Evolutionary conservation across 2,888 invertebrate species (phyloP), one percentile per base, ranked within the genome.

Genomic region (Tubulanus polymorphus): DNA sequence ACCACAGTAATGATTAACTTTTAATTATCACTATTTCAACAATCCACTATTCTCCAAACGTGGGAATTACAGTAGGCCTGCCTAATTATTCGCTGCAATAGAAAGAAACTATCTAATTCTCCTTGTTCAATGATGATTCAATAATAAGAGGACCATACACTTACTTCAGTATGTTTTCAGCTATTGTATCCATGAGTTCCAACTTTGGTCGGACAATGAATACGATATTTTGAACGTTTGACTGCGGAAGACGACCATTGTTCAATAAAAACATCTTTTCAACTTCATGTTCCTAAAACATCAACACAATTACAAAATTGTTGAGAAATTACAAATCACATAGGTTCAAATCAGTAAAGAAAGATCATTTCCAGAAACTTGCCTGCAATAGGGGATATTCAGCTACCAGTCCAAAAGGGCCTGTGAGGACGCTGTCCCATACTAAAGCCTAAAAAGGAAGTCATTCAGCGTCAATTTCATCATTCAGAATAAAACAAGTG

Each of bases 351-450:
- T 12, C 20, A 46, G 12, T 46, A 12, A 12, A n/a, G 20, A 46
- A n/a, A n/a, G 15, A 46, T 15, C 49, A 28, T 15, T 12, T 49
- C n/a, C 18, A 49, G 30, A 49, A 26, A 15, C 49, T 52, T 68
- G 78, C 80, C 74, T 80, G 79, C 3, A 81, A 63, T 25, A 80
- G 64, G 8, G 87, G 84, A 70, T 90, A 89, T 68, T 90, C 88
- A 0, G 91, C 90, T 1, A 95, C 86, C 37, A 93, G 81, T 0
- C 91, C 91, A 60, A 93, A 86, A 0, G 93, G 91, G 3, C 92
- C 91, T 6, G 88, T 89, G 30, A 93, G 80, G 69, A 88, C 86
- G 73, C 91, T 89, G 75, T 95, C 95, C 89, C 93, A 90, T 46
- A 95, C 74, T 15, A 78, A 56, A 15, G 74, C 76, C 76, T 78